Evolutionary conservation across 2,797 vertebrate species (phyloP).

Genomic region (Tenualosa thibaudeaui): DNA sequence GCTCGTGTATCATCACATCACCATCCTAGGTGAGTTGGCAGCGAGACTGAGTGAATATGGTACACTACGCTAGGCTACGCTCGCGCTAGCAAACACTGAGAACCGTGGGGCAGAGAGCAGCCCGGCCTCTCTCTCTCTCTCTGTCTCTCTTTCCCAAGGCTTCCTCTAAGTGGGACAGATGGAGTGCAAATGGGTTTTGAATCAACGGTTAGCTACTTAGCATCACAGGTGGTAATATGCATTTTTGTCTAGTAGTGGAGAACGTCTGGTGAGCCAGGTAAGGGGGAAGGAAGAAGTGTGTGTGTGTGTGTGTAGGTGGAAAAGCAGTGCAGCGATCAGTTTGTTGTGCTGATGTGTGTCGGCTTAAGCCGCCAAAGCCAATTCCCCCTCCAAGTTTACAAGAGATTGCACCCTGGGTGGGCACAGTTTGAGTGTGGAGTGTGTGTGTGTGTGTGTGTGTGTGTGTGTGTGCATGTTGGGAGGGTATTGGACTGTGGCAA

Average conservation of each 20-base stretch:
- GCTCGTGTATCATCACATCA: conserved; percentile 35
- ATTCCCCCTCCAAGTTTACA: conserved; percentile 39
- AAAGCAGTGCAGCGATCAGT: neutral
- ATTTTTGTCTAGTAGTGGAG: conserved; percentile 21
- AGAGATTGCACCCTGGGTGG: conserved; percentile 38
- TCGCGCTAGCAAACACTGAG: neutral
- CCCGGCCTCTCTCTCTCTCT: neutral
- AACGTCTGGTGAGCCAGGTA: conserved; percentile 26
- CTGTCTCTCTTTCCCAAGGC: neutral
- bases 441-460: neutral
- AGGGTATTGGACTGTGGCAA: neutral
- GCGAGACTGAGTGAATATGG: conserved; percentile 35
- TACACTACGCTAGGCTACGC: neutral
- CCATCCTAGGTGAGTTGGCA: conserved; percentile 29
- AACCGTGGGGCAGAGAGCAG: neutral
- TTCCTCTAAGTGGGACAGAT: neutral
- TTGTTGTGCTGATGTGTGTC: conserved; percentile 31
- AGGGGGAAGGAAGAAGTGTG: neutral
- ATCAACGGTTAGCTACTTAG: conserved; percentile 7
- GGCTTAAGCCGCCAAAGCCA: conserved; percentile 36
- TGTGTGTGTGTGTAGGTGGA: neutral
- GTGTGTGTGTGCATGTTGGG: neutral
- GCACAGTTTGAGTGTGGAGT: neutral
- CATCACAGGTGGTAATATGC: conserved; percentile 44
- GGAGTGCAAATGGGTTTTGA: neutral